Evolutionary conservation across 2,797 vertebrate species (phyloP), one percentile per base, ranked within the genome.

Genomic region (Spea hammondii): DNA sequence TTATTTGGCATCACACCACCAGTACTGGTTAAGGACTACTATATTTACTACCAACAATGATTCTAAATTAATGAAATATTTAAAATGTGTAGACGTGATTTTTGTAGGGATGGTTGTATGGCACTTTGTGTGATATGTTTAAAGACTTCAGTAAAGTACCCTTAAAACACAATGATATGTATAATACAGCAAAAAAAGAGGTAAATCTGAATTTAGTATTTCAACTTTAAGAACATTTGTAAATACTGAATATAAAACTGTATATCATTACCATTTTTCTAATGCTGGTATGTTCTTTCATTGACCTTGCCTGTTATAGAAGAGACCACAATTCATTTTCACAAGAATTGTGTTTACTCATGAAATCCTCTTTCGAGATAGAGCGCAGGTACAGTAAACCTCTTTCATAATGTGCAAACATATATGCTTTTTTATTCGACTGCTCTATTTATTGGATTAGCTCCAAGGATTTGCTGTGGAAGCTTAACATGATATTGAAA

Each of bases 401-500:
- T 77, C 81, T 85, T 88, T 79, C 83, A 32, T 72, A 82, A 86
- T 85, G 83, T 84, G 74, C 84, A 86, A 88, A 75, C 85, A 84
- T 82, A 85, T 64, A 83, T 79, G 79, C 70, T 83, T 70, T 86
- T 89, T 88, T 87, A 83, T 87, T 82, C 83, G 82, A 65, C 81
- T 74, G 71, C 84, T 76, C 84, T 86, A 80, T 90, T 90, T 88
- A 90, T 84, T 88, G 89, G 89, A 89, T 91, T 91, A 89, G 84
- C 86, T 84, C 48, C 82, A 83, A 86, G 85, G 87, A 88, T 91
- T 90, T 86, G 85, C 85, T 86, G 85, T 82, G 85, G 86, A 91
- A 89, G 90, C 90, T 88, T 87, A 86, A 89, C 84, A 86, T 85
- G 87, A 89, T 89, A 88, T 76, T 89, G 89, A 89, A 91, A 91